These are phyloP conservation scores for Trigoniulus corallinus DNA, from an alignment of 1,140 invertebrate genomes.

Conservation along the genomic window DNA sequence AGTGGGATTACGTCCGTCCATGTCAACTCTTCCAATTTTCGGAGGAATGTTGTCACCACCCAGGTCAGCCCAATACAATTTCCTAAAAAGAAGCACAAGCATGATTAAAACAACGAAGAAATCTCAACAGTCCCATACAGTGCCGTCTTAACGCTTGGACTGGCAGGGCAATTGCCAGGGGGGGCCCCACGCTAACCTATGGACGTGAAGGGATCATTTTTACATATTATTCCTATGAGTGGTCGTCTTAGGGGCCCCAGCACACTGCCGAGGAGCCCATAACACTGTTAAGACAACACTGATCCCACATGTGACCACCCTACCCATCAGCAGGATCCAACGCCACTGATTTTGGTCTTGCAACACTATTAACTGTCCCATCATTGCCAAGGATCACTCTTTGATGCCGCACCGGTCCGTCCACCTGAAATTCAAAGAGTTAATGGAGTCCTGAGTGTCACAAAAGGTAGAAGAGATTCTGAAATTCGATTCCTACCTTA, in stretches of 20 bases:
- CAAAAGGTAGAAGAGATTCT: background rate
- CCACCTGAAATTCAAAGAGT: constrained; percentile 35
- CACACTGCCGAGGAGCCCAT: too few relatives aligned
- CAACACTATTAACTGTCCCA: constrained; percentile 68
- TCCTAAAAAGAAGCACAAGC: constrained; percentile 41
- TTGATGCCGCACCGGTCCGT: constrained; percentile 66
- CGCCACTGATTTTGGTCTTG: constrained; percentile 68
- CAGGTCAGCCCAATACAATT: constrained; percentile 90
- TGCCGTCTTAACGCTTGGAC: too few relatives aligned
- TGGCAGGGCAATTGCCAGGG: too few relatives aligned
- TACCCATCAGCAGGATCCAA: constrained; percentile 80
- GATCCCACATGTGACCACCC: too few relatives aligned
- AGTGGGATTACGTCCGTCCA: constrained; percentile 72
- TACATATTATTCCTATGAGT: too few relatives aligned
- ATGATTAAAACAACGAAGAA: constrained; percentile 7
- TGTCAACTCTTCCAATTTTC: constrained; percentile 81
- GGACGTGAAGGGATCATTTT: constrained; percentile 4
- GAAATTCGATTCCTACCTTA: constrained; percentile 26
- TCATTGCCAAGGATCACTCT: constrained; percentile 79
- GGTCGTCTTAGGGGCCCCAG: too few relatives aligned
- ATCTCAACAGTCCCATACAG: too few relatives aligned
- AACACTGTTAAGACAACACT: too few relatives aligned
- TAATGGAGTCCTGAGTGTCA: too few relatives aligned
- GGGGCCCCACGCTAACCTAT: too few relatives aligned
- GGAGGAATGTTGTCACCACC: constrained; percentile 75